A percentile compares a stretch with the other conserved stretches of the same genome.
phyloP scores from a whole-genome alignment of 1,140 invertebrate species.

The Rhagoletis zephyria region DNA sequence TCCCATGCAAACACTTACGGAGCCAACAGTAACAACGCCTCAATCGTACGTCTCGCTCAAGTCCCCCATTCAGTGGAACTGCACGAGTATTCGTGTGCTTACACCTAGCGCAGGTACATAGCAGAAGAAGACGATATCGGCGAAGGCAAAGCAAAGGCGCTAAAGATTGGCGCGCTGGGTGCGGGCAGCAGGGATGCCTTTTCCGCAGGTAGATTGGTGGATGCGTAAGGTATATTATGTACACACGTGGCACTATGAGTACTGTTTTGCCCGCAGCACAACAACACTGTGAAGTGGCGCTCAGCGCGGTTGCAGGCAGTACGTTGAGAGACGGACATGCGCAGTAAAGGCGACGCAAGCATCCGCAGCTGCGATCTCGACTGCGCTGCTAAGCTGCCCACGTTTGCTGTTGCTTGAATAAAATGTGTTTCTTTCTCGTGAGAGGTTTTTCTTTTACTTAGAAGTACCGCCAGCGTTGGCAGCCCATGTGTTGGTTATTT shows the following conservation, averaged over 20 bases:
- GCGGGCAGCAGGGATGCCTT: slow-evolving; percentile 59
- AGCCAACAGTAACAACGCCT: not conserved
- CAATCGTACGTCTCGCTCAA: not conserved
- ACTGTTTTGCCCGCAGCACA: not conserved
- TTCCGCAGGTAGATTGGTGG: slow-evolving; percentile 73
- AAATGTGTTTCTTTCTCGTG: not conserved
- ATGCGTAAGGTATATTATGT: slow-evolving; percentile 64
- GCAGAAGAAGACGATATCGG: not conserved
- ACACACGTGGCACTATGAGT: slow-evolving; percentile 57
- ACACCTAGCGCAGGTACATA: slow-evolving; percentile 57
- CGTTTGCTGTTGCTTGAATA: not conserved
- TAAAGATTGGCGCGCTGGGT: not conserved
- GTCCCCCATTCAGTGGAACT: not conserved
- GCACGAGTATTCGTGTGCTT: slow-evolving; percentile 23
- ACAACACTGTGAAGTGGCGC: not conserved
- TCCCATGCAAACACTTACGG: not conserved
- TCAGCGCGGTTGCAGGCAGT: slow-evolving; percentile 11
- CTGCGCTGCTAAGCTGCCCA: not conserved
- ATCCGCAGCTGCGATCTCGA: not conserved
- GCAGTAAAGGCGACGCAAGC: not conserved
- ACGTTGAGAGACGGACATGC: slow-evolving; percentile 26
- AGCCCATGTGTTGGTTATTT: not conserved
- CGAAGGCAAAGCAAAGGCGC: not conserved
- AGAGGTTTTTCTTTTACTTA: not conserved
- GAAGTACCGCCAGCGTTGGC: too few species aligned